Conservation (phyloP, 2,888 invertebrate genomes). For the Folsomia manolachei region DNA sequence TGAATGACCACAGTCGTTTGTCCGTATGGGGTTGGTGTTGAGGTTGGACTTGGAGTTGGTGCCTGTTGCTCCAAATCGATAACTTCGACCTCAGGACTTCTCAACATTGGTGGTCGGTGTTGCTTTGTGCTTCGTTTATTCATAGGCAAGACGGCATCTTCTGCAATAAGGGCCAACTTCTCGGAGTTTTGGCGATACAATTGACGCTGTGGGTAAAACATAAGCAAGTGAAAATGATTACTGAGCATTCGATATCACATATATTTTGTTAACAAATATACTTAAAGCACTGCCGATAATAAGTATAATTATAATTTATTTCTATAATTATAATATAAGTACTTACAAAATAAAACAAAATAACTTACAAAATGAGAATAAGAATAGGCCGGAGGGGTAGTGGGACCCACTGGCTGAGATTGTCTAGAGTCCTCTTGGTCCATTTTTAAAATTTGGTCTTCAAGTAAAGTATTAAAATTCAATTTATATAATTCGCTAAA, state of each 20-base stretch:
- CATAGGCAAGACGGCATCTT: conserved; percentile 2
- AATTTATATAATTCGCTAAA: too few relatives aligned
- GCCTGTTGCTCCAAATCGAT: not conserved
- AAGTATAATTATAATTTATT: not conserved
- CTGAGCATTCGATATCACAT: not conserved
- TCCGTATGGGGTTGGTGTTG: not conserved
- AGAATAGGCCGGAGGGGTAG: not conserved
- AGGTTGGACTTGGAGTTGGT: not conserved
- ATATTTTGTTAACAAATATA: not conserved
- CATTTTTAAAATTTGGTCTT: too few relatives aligned
- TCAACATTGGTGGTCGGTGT: not conserved
- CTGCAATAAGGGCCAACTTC: conserved; percentile 1
- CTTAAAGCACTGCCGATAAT: not conserved
- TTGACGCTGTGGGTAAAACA: not conserved
- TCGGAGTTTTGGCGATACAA: conserved; percentile 14
- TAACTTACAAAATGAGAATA: not conserved
- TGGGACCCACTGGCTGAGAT: not conserved
- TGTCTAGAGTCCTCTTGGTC: not conserved
- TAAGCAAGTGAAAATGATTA: not conserved
- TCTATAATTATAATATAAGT: too few relatives aligned
- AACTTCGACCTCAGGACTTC: not conserved
- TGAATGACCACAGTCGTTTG: not conserved
- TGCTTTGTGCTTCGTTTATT: conserved; percentile 2
- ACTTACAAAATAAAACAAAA: too few relatives aligned
- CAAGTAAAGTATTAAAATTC: too few relatives aligned